Percentiles rank a stretch among this genome's conserved stretches.
phyloP scores from a whole-genome alignment of 53 echinoderm and acorn worm species.

The Patiria pectinifera region DNA sequence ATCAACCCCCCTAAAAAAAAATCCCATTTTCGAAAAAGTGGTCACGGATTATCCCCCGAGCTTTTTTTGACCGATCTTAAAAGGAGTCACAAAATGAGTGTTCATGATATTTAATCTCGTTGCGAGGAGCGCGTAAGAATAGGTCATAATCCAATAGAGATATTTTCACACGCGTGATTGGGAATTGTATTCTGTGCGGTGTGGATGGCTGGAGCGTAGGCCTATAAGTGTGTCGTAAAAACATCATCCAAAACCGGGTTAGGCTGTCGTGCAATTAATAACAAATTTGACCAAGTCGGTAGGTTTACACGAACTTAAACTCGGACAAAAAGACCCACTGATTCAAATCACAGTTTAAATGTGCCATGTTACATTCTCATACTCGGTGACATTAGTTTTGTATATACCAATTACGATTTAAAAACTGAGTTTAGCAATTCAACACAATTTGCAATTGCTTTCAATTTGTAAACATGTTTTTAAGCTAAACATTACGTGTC shows the following conservation, averaged over 20 bases:
- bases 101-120: background rate
- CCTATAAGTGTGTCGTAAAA: no score
- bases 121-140: background rate
- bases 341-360: no score
- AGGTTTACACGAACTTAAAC: no score
- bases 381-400: background rate
- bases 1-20: constrained; percentile 1
- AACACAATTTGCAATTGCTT: no score
- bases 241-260: background rate
- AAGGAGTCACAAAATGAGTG: background rate
- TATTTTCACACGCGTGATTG: constrained; percentile 11
- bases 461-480: no score
- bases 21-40: constrained; percentile 2
- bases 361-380: no score
- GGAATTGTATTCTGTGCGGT: background rate
- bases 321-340: no score
- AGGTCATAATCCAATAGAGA: constrained; percentile 5
- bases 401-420: no score
- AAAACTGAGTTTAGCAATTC: no score
- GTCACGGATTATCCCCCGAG: constrained; percentile 30
- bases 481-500: no score
- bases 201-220: background rate
- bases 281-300: background rate
- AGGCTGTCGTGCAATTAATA: background rate
- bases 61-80: background rate